phyloP scores from a whole-genome alignment of 2,797 vertebrate species.

The Orientallactaga sibirica region DNA sequence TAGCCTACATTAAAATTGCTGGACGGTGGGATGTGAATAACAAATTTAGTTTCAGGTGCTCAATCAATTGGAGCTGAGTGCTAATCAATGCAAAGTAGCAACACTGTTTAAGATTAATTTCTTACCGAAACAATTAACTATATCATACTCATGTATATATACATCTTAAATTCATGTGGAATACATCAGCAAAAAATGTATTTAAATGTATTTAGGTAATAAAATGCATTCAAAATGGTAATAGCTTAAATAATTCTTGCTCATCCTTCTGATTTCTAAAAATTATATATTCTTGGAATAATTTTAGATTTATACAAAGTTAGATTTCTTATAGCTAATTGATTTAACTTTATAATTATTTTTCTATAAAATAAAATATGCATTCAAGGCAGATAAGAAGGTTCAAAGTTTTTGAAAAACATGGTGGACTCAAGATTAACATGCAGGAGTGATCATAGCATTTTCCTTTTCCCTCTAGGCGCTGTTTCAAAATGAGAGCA shows the following conservation, averaged over 20 bases:
- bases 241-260: conserved; percentile 33
- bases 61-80: not conserved
- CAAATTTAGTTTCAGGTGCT: not conserved
- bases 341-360: conserved; percentile 30
- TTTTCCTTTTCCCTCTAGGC: not conserved
- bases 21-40: not conserved
- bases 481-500: not conserved
- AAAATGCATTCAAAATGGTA: conserved; percentile 16
- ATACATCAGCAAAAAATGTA: conserved; percentile 32
- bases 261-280: not conserved
- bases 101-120: conserved; percentile 53
- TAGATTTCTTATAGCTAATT: not conserved
- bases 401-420: conserved; percentile 29
- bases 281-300: conserved; percentile 45
- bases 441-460: not conserved
- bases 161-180: conserved; percentile 25
- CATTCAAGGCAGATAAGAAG: conserved; percentile 35
- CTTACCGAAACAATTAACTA: conserved; percentile 18
- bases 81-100: conserved; percentile 38
- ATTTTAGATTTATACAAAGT: conserved; percentile 56
- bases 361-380: conserved; percentile 63
- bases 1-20: not conserved
- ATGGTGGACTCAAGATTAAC: conserved; percentile 31
- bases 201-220: conserved; percentile 17
- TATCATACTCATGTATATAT: conserved; percentile 30